Conservation (phyloP, 2,888 invertebrate species). For the Amphimallon solstitiale region DNA sequence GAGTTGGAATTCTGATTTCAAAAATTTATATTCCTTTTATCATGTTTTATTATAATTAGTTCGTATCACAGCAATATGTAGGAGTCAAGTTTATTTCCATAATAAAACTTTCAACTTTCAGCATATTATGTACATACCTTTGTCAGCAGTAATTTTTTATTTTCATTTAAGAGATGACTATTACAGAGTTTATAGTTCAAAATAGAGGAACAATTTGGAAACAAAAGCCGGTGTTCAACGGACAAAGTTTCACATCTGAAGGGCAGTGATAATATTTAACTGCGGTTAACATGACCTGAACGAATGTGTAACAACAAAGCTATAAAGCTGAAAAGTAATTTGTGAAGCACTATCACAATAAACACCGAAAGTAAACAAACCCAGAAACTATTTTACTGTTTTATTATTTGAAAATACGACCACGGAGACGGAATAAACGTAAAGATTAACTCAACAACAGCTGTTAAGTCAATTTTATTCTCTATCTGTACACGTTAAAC, state of each 20-base stretch:
- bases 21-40: too few species aligned
- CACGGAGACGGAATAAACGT: constrained; percentile 4
- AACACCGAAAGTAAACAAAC: constrained; percentile 19
- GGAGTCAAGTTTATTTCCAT: too few species aligned
- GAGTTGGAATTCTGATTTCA: too few species aligned
- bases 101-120: too few species aligned
- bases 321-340: constrained; percentile 17
- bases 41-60: too few species aligned
- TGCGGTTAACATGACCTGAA: background rate
- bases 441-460: constrained; percentile 20
- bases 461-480: constrained; percentile 10
- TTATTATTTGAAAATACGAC: constrained; percentile 21
- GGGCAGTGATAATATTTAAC: background rate
- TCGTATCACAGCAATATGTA: too few species aligned
- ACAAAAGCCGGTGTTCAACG: background rate
- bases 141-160: too few species aligned
- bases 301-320: constrained; percentile 1
- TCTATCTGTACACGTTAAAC: constrained; percentile 1
- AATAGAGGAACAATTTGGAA: background rate
- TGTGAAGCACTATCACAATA: constrained; percentile 24
- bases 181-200: background rate
- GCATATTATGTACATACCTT: too few species aligned
- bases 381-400: constrained; percentile 16
- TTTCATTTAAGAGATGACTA: too few species aligned
- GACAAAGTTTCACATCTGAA: too few species aligned